Conservation (phyloP, 37 sponge, comb jelly and placozoan species). For the Geodia barretti region DNA sequence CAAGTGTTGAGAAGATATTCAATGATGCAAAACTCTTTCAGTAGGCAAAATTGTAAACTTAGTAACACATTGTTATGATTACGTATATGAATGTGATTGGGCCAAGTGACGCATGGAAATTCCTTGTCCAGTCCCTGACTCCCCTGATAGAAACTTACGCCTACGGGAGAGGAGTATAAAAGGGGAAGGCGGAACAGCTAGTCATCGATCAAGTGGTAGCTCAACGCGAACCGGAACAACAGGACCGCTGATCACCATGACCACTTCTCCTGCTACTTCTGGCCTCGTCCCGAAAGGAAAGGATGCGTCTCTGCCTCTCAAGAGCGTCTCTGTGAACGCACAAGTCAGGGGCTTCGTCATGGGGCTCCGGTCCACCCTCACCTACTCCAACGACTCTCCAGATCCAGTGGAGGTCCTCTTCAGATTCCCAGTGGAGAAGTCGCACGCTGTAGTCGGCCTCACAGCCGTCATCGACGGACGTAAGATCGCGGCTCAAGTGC, state of each 20-base stretch:
- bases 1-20: slow-evolving; percentile 20
- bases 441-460: slow-evolving; percentile 54
- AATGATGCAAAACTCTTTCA: not conserved
- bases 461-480: slow-evolving; percentile 60
- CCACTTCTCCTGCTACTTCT: not conserved
- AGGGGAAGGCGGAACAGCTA: too few relatives aligned
- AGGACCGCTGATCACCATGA: too few relatives aligned
- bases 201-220: too few relatives aligned
- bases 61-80: too few relatives aligned
- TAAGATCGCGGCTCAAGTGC: slow-evolving; percentile 45
- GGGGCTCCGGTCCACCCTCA: slow-evolving; percentile 34
- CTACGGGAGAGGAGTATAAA: too few relatives aligned
- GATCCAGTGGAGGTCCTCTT: slow-evolving; percentile 52
- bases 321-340: not conserved
- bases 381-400: slow-evolving; percentile 46
- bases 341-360: slow-evolving; percentile 29
- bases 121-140: too few relatives aligned
- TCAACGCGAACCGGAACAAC: too few relatives aligned
- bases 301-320: not conserved
- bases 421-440: slow-evolving; percentile 56
- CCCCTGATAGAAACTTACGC: too few relatives aligned
- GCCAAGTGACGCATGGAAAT: too few relatives aligned
- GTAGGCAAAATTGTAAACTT: not conserved
- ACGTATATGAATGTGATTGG: too few relatives aligned
- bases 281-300: not conserved